Evolutionary conservation across 2,797 vertebrate species (phyloP), one percentile per base, ranked within the genome.

Genomic region (Rachycentron canadum): DNA sequence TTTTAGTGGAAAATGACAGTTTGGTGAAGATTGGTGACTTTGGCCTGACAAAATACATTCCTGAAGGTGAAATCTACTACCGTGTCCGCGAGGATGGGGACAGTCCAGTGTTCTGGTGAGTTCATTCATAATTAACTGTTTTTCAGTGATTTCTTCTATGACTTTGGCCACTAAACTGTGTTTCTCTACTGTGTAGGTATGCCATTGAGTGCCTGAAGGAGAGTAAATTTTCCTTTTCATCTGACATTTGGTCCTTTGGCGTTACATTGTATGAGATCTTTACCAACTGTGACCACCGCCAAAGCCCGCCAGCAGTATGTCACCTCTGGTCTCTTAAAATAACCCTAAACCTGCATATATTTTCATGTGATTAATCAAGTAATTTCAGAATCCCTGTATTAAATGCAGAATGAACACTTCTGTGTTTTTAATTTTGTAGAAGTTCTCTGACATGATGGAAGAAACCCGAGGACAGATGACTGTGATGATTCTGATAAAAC

Each of bases 1-100:
- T 99, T 3, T 92, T 99, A 2, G 94, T 99, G 83, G 97, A 98
- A 88, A 97, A 96, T 21, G 94, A 97, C 57, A 91, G 81, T 2
- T 86, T 96, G 91, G 97, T 99, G 62, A 99, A 99, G 86, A 98
- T 99, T 0, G 97, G 97, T 0, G 98, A 99, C 80, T 99, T 99
- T 5, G 98, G 98, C 13, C 81, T 99, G 43, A 96, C 97, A 25
- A 98, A 98, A 83, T 95, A 97, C 50, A 95, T 99, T 43, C 97
- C 97, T 0, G 96, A 98, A 78, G 97, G 96, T 5, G 93, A 94
- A 1, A 93, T 95, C 16, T 99, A 99, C 79, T 99, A 99, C 86
- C 89, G 96, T 0, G 96, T 97, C 4, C 91, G 94, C 1, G 97
- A 98, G 85, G 95, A 96, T 1, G 97, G 97, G 0, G 97, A 97